phyloP scores from a whole-genome alignment of 2,113 vertebrate genomes.

The Ahaetulla prasina region DNA sequence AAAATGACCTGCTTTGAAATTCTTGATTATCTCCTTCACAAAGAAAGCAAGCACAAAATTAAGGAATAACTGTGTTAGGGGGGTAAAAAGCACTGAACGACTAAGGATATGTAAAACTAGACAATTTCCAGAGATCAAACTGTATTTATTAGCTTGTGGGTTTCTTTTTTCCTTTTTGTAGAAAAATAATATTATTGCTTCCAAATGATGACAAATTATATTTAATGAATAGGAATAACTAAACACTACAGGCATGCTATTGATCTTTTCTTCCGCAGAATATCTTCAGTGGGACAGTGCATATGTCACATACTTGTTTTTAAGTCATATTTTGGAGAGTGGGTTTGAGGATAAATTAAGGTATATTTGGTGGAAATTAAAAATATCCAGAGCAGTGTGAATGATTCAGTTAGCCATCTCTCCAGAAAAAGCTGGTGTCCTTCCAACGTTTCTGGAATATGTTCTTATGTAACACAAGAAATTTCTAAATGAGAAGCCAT shows the following conservation, averaged over 20 bases:
- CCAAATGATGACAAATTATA: not conserved
- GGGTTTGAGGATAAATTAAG: not conserved
- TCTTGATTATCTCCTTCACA: not conserved
- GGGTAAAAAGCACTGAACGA: not conserved
- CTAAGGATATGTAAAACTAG: not conserved
- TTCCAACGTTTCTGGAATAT: not conserved
- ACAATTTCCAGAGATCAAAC: not conserved
- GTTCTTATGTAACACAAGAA: not conserved
- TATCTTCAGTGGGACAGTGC: not conserved
- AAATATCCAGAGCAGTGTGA: not conserved
- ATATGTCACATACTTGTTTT: not conserved
- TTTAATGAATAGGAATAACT: not conserved
- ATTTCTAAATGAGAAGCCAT: not conserved
- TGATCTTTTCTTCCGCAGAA: not conserved
- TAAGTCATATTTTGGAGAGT: not conserved
- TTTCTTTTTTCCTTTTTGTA: not conserved
- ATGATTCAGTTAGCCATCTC: not conserved
- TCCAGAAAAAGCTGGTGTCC: not conserved
- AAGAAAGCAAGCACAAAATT: not conserved
- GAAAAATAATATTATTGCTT: not conserved
- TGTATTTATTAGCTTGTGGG: not conserved
- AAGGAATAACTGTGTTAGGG: not conserved
- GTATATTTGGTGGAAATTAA: not conserved
- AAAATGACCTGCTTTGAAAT: not conserved
- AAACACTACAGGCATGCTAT: not conserved